Evolutionary conservation across 2,888 invertebrate species (phyloP), one percentile per base, ranked within the genome.

Genomic region (Andrena minutula): DNA sequence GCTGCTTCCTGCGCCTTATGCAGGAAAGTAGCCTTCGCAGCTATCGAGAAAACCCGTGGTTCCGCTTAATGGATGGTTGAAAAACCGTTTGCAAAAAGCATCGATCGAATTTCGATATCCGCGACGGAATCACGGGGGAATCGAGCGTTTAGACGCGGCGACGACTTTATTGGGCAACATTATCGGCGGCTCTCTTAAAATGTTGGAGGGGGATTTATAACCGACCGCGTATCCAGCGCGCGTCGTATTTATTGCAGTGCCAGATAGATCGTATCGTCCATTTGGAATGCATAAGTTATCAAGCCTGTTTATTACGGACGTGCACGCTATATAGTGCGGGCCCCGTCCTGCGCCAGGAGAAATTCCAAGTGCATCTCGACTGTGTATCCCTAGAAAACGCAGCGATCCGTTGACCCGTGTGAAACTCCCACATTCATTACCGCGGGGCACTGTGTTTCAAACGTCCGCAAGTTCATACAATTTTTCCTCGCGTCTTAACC

Each of bases 351-450:
- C 65, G 71, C 81, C 69, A 79, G 58, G 71, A 82, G 83, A 83
- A 77, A 86, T 83, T 84, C 84, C 86, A 79, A 84, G 88, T 82
- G 87, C 83, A 87, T 80, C 84, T 75, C 58, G 51, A 58, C 41
- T 66, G 74, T 53, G 82, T 65, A 80, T 88, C 87, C 84, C 82
- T 87, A 87, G 89, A 83, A 88, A 88, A 88, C 79, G 86, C 89
- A 88, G 82, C 86, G 88, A 88, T 89, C 87, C 89, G 88, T 89
- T 88, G 88, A 89, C 88, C 87, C 88, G 89, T 88, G 88, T 87
- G 88, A 88, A 88, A 88, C 83, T 88, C 88, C 89, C 88, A 88
- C 88, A 88, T 88, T 88, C 89, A 89, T 89, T 88, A 89, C 76
- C 84, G 79, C 56, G 77, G 74, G 88, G 79, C 88, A 84, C 86